phyloP scores from a whole-genome alignment of 2,888 invertebrate genomes.

The Tribolium freemani region DNA sequence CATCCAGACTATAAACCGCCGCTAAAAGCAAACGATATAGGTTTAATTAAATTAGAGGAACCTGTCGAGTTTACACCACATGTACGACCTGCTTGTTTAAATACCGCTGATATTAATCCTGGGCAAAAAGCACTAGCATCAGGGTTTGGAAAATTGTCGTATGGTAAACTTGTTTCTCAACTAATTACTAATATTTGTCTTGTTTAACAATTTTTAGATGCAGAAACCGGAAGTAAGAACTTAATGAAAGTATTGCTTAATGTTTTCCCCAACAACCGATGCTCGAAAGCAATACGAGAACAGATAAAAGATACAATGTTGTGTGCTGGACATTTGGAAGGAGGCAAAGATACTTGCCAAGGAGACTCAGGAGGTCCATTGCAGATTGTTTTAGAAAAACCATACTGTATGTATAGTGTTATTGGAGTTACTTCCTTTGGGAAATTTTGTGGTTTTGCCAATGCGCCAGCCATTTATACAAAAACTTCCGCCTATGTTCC shows the following conservation, averaged over 20 bases:
- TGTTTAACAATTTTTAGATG: slow-evolving; percentile 8
- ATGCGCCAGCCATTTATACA: slow-evolving; percentile 68
- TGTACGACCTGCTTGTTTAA: slow-evolving; percentile 69
- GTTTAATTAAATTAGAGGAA: slow-evolving; percentile 65
- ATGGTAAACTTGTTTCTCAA: not conserved
- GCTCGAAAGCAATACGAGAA: not conserved
- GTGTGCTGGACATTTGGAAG: slow-evolving; percentile 44
- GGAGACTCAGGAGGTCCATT: slow-evolving; percentile 52
- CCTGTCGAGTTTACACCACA: slow-evolving; percentile 63
- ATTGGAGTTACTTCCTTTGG: slow-evolving; percentile 69
- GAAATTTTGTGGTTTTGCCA: slow-evolving; percentile 63
- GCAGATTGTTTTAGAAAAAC: slow-evolving; percentile 45
- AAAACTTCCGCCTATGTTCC: slow-evolving; percentile 66
- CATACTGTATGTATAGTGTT: slow-evolving; percentile 67
- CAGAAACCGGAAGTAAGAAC: slow-evolving; percentile 11
- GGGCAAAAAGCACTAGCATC: slow-evolving; percentile 6
- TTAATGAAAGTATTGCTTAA: slow-evolving; percentile 35
- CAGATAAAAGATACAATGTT: slow-evolving; percentile 19
- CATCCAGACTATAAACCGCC: slow-evolving; percentile 66
- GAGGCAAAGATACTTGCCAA: slow-evolving; percentile 48
- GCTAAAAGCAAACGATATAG: slow-evolving; percentile 70
- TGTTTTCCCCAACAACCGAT: slow-evolving; percentile 1
- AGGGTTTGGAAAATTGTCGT: slow-evolving; percentile 32
- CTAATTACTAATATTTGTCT: not conserved
- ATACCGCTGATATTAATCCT: slow-evolving; percentile 38